A percentile compares a stretch with the other conserved stretches of the same genome.
Evolutionary conservation across 2,113 vertebrate species (phyloP).

Genomic region (Glaucidium brasilianum): DNA sequence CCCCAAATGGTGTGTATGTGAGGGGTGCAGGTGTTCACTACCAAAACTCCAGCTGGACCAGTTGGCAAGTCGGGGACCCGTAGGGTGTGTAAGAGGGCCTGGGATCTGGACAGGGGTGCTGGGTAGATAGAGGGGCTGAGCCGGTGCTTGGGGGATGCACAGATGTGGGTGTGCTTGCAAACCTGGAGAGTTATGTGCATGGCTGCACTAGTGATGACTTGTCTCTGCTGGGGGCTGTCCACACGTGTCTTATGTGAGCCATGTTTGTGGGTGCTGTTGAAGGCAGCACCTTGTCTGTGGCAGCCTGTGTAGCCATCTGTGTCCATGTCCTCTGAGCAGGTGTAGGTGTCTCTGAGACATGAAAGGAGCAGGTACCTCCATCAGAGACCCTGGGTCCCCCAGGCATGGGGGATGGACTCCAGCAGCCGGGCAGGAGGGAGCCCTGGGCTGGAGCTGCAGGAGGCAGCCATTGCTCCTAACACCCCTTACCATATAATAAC

Average conservation of each 20-base stretch:
- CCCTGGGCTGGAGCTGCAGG: not conserved
- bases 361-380: not conserved
- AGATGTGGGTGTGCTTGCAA: not conserved
- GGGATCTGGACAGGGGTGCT: not conserved
- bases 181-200: rapidly evolving
- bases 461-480: rapidly evolving
- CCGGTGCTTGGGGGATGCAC: not conserved
- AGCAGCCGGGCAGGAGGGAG: not conserved
- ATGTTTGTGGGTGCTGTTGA: not conserved
- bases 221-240: not conserved
- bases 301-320: not conserved
- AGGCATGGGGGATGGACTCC: not conserved
- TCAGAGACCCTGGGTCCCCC: not conserved
- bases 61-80: rapidly evolving
- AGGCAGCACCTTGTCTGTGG: not conserved
- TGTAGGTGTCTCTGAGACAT: not conserved
- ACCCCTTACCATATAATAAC: not conserved
- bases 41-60: not conserved
- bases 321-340: not conserved
- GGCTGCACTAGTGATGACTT: not conserved
- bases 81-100: not conserved
- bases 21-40: not conserved
- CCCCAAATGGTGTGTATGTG: not conserved
- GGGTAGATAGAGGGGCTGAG: rapidly evolving
- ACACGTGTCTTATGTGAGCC: not conserved